phyloP scores from a whole-genome alignment of 2,888 invertebrate genomes.

The Volucella inanis region DNA sequence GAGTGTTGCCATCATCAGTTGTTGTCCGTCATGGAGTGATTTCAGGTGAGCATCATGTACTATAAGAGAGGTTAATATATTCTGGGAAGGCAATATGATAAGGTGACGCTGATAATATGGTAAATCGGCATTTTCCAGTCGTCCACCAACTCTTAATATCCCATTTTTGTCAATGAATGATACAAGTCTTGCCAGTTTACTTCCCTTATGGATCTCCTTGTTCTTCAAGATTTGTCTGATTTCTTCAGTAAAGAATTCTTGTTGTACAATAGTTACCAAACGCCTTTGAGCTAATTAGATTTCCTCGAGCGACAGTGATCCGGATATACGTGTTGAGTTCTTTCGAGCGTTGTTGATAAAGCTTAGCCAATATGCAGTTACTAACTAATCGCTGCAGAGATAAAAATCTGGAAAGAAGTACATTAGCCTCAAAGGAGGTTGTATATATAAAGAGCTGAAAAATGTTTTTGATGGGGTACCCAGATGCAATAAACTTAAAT shows the following conservation, averaged over 20 bases:
- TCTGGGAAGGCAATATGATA: no score
- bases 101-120: neutral
- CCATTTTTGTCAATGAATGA: conserved; percentile 4
- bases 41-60: no score
- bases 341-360: no score
- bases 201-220: neutral
- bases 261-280: no score
- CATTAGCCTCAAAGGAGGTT: neutral
- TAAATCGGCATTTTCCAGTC: conserved; percentile 8
- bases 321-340: no score
- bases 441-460: conserved; percentile 18
- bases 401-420: neutral
- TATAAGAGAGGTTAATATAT: no score
- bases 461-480: conserved; percentile 12
- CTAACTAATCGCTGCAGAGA: no score
- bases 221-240: neutral
- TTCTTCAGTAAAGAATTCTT: conserved; percentile 1
- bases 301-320: no score
- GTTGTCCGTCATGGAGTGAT: no score
- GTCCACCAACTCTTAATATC: conserved; percentile 1
- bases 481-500: conserved; percentile 27
- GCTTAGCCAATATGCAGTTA: no score
- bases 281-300: no score
- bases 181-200: conserved; percentile 8
- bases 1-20: no score